Evolutionary conservation across 2,888 invertebrate species (phyloP).

Genomic region (Amblyteles armatorius): DNA sequence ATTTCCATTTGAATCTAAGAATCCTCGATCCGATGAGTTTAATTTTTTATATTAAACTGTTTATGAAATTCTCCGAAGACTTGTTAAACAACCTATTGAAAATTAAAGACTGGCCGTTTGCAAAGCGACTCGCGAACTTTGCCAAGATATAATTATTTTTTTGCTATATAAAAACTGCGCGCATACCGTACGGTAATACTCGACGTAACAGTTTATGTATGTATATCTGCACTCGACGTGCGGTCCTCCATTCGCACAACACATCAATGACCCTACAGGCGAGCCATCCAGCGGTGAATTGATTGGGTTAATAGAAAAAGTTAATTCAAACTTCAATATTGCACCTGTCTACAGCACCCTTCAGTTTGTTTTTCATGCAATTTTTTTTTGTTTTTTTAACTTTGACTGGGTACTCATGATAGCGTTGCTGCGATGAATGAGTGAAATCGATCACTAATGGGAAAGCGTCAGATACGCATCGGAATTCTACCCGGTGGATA

Average conservation of each 20-base stretch:
- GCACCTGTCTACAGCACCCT: neutral
- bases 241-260: slow-evolving; percentile 10
- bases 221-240: slow-evolving; percentile 3
- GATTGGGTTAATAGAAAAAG: slow-evolving; percentile 40
- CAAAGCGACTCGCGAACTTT: neutral
- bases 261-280: slow-evolving; percentile 21
- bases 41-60: neutral
- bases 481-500: slow-evolving; percentile 2
- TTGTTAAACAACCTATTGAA: neutral
- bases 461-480: slow-evolving; percentile 7
- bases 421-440: slow-evolving; percentile 8
- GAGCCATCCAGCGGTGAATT: slow-evolving; percentile 15
- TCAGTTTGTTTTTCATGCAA: neutral
- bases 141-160: neutral
- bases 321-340: slow-evolving; percentile 6
- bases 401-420: neutral
- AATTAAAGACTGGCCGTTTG: neutral
- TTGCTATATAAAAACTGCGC: neutral
- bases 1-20: neutral
- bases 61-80: neutral
- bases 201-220: neutral
- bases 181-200: neutral
- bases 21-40: neutral
- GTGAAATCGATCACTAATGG: slow-evolving; percentile 31
- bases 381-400: slow-evolving; percentile 5